Evolutionary conservation across 2,888 invertebrate genomes (phyloP), one percentile per base, ranked within the genome.

Genomic region (Eilema depressum): DNA sequence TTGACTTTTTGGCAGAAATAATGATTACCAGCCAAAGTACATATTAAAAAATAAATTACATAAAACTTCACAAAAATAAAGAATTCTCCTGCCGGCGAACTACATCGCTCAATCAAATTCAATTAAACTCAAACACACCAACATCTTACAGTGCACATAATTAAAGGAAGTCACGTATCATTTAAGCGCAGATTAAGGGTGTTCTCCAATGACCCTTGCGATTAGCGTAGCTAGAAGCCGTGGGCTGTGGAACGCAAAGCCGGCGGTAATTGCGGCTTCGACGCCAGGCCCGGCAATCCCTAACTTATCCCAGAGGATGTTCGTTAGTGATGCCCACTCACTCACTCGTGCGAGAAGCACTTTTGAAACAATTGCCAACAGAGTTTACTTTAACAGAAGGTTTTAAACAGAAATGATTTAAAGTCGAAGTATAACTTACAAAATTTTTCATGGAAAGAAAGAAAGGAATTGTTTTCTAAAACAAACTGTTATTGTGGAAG

Each of bases 251-350:
- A 87, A 90, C 91, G 91, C 85, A 90, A 92, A 92, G 88, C 92
- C 91, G 89, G 81, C 90, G 81, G 92, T 93, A 93, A 93, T 93
- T 92, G 93, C 92, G 92, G 93, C 91, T 92, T 91, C 91, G 86
- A 81, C 88, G 89, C 88, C 86, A 86, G 85, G 88, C 87, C 80
- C 84, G 88, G 88, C 90, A 90, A 90, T 89, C 92, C 88, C 89
- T 83, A 85, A 86, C 87, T 89, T 88, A 88, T 88, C 88, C 90
- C 86, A 83, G 81, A 85, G 88, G 88, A 88, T 88, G 86, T 89
- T 89, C 86, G 88, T 89, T 88, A 89, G 86, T 86, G 86, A 85
- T 81, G 81, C 84, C 85, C 80, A 80, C 83, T 83, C 77, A 79
- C 75, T 79, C 74, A 77, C 68, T 75, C 70, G 68, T 69, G 75